phyloP scores from a whole-genome alignment of 2,113 vertebrate genomes.

The Seriola dumerili region DNA sequence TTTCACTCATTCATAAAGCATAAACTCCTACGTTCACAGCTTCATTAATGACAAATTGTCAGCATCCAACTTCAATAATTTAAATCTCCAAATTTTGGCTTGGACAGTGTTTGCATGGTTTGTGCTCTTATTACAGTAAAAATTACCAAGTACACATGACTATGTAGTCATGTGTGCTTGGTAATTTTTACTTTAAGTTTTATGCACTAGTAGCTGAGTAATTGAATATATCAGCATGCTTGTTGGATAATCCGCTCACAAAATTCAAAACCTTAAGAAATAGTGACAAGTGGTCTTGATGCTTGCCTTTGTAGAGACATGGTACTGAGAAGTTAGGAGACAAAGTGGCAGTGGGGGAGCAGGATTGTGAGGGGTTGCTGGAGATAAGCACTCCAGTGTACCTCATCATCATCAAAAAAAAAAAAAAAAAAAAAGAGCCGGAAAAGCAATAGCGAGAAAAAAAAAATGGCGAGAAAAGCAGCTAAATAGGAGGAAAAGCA shows the following conservation, averaged over 20 bases:
- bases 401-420: constrained; percentile 34
- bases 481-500: constrained; percentile 62
- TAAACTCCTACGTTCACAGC: background rate
- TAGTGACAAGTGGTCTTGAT: constrained; percentile 32
- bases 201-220: background rate
- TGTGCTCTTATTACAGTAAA: constrained; percentile 3
- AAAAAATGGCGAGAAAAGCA: constrained; percentile 44
- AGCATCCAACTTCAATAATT: background rate
- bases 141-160: too few relatives aligned
- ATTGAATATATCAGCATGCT: constrained; percentile 8
- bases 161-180: too few relatives aligned
- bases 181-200: too few relatives aligned
- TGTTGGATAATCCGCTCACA: constrained; percentile 26
- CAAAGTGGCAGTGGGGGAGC: constrained; percentile 20
- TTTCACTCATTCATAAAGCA: constrained; percentile 3
- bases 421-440: constrained; percentile 19
- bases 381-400: constrained; percentile 40
- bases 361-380: constrained; percentile 1
- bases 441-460: constrained; percentile 18
- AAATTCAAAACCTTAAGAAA: constrained; percentile 40
- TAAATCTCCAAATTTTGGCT: background rate
- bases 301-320: constrained; percentile 11
- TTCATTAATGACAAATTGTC: background rate
- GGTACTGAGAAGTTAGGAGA: constrained; percentile 20
- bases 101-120: background rate